Conservation (phyloP, 2,113 vertebrate genomes). For the Chionis minor region DNA sequence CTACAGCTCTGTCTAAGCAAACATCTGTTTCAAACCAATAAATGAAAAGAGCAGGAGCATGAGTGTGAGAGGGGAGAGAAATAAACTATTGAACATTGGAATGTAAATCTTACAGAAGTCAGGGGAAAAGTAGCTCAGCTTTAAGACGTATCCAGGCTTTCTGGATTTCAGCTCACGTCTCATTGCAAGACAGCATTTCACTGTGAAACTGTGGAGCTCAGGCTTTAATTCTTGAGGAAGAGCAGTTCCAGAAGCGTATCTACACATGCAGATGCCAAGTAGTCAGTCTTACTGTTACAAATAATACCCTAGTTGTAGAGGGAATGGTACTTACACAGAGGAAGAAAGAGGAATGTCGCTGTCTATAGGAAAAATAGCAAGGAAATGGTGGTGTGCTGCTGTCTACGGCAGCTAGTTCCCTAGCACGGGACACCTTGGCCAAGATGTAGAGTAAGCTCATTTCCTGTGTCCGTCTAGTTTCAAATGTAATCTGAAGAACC, state of each 20-base stretch:
- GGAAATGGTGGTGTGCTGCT: neutral
- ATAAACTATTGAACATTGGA: neutral
- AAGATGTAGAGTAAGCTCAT: neutral
- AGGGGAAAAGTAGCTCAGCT: neutral
- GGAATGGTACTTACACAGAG: neutral
- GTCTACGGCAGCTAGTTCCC: neutral
- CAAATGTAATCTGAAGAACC: neutral
- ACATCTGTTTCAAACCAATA: neutral
- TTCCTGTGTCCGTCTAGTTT: neutral
- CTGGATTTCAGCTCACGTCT: conserved; percentile 4
- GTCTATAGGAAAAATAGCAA: neutral
- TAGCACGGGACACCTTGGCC: neutral
- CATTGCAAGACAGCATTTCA: neutral
- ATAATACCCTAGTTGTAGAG: neutral
- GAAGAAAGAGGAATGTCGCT: neutral
- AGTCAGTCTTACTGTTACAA: neutral
- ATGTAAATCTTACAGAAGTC: neutral
- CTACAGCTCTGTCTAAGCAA: neutral
- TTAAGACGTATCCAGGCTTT: neutral
- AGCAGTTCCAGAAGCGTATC: neutral
- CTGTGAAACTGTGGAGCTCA: neutral
- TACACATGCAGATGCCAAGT: neutral
- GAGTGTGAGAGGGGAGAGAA: neutral
- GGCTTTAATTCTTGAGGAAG: neutral
- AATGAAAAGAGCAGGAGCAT: neutral